These are phyloP conservation scores for Malthinus flaveolus DNA, from an alignment of 2,888 invertebrate genomes.

Conservation along the genomic window DNA sequence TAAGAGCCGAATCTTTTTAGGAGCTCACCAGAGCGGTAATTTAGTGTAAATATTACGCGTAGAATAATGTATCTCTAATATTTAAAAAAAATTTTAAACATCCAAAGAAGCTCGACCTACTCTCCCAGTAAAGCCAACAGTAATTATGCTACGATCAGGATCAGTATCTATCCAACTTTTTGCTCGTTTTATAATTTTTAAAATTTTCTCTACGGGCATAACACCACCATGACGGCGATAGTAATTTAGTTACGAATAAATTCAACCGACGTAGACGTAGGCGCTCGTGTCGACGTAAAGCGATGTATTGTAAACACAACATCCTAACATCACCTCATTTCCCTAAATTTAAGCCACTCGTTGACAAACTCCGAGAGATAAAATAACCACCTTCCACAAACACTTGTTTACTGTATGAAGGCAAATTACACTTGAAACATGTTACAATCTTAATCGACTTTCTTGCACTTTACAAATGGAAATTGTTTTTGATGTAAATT, in stretches of 20 bases:
- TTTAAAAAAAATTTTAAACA: no score
- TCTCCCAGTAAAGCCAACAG: no score
- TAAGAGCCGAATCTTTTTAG: no score
- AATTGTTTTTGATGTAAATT: no score
- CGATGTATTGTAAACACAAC: constrained; percentile 24
- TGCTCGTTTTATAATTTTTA: constrained; percentile 14
- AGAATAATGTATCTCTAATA: no score
- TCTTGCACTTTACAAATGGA: no score
- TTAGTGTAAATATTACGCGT: no score
- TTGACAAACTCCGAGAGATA: constrained; percentile 19
- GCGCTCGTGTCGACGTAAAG: constrained; percentile 10
- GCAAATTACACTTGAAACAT: constrained; percentile 8
- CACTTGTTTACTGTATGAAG: constrained; percentile 17
- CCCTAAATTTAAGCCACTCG: constrained; percentile 22
- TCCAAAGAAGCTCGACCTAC: no score
- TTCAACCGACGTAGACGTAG: constrained; percentile 10
- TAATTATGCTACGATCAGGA: no score
- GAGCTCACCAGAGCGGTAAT: no score
- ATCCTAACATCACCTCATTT: constrained; percentile 24
- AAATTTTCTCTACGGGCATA: constrained; percentile 13
- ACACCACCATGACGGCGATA: constrained; percentile 18
- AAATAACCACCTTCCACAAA: constrained; percentile 12
- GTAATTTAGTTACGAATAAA: constrained; percentile 24
- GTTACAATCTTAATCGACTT: constrained; percentile 11
- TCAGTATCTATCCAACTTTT: no score